Evolutionary conservation across 2,797 vertebrate species (phyloP), one percentile per base, ranked within the genome.

Genomic region (Malurus splendens): DNA sequence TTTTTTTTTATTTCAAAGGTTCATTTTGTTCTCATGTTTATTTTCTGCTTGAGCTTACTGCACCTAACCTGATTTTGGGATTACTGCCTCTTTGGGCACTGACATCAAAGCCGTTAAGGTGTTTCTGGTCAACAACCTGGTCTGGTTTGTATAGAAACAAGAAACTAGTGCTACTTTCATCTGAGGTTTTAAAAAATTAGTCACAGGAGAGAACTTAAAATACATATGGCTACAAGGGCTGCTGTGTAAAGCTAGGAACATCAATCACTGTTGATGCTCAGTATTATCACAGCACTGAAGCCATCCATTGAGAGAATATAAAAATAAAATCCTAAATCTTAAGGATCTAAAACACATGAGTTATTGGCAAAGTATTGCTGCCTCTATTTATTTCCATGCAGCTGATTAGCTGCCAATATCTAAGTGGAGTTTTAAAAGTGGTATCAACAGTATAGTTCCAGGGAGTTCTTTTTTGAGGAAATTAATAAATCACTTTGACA

Each of bases 11-110:
- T 83, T 88, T 64, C 57, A 74, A 67, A 65, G n/a, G 38, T 79
- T 78, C 12, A 7, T 78, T 86, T 82, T 61, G 32, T 86, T 77
- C 84, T 61, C 25, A 5, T 22, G 33, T 77, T 81, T 78, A 52
- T 83, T 87, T 95, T 84, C 56, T 2, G 41, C 84, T 57, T 61
- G 76, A 0, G 12, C 77, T 89, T 83, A 76, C 45, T 36, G 56
- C 3, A 9, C 59, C 62, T 92, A 88, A 93, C 68, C 51, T 92
- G 52, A 92, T 84, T 89, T 92, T 84, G 68, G 78, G 85, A 93
- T 92, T 80, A 93, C 52, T 62, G 74, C 52, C 64, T 85, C 86
- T 85, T 93, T 82, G 66, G 89, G 73, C 57, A 70, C 38, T 88
- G 65, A 82, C 81, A 84, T 93, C 82, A 89, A 80, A 94, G 72